phyloP scores from a whole-genome alignment of 1,140 invertebrate species.

The Eufriesea mexicana region DNA sequence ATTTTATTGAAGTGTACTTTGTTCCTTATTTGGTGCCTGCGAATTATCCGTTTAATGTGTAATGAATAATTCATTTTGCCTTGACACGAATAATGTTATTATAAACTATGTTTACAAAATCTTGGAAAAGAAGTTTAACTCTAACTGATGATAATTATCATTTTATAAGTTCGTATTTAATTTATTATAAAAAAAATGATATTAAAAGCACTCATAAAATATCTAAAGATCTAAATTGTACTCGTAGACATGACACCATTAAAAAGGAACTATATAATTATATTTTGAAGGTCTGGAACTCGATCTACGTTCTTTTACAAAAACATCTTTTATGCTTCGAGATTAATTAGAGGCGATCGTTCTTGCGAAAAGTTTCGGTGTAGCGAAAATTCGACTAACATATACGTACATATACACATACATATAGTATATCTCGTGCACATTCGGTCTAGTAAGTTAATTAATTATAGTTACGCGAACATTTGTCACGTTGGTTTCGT shows the following conservation, averaged over 20 bases:
- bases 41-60: constrained; percentile 12
- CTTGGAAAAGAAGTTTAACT: not conserved
- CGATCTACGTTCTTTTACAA: not conserved
- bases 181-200: not conserved
- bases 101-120: not conserved
- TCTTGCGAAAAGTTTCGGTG: constrained; percentile 30
- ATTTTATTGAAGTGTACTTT: constrained; percentile 30
- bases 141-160: not conserved
- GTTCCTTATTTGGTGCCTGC: constrained; percentile 9
- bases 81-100: constrained; percentile 6
- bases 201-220: not conserved
- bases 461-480: constrained; percentile 62
- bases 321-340: not conserved
- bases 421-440: constrained; percentile 47
- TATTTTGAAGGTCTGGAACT: not conserved
- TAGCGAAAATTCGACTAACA: constrained; percentile 48
- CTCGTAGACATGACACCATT: not conserved
- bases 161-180: not conserved
- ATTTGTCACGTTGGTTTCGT: constrained; percentile 59
- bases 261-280: not conserved
- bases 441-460: constrained; percentile 45
- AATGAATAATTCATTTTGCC: constrained; percentile 27
- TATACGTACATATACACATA: constrained; percentile 49
- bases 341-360: constrained; percentile 35
- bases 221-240: not conserved